Evolutionary conservation across 2,113 vertebrate genomes (phyloP), one percentile per base, ranked within the genome.

Genomic region (Plestiodon gilberti): DNA sequence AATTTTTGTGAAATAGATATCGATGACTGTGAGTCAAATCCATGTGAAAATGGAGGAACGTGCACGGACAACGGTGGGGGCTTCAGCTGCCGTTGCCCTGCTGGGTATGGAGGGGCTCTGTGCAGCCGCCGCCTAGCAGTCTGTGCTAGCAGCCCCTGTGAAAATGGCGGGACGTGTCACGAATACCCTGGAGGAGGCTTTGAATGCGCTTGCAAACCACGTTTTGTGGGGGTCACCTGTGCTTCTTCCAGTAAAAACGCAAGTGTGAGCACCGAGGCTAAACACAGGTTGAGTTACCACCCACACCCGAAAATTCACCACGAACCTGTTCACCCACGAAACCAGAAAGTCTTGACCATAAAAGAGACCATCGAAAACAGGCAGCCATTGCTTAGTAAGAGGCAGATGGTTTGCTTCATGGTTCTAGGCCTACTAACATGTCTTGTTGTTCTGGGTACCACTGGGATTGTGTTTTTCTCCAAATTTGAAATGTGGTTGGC

Each of bases 401-500:
- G 97, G 83, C 99, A 99, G 94, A 96, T 99, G 62, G 91, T 99
- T 90, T 99, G 99, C 93, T 99, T 99, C 89, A 96, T 97, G 82
- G 94, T 99, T 77, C 96, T 99, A 90, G 98, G 98, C 59, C 96
- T 99, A 87, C 97, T 99, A 80, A 99, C 98, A 1, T 98, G 98
- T 87, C 95, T 99, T 85, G 97, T 99, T 83, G 97, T 99, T 81
- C 95, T 99, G 91, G 98, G 97, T 85, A 98, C 98, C 28, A 95
- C 98, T 0, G 97, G 96, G 82, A 97, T 99, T 74, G 94, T 99
- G 57, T 98, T 99, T 90, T 98, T 98, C 82, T 97, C 97, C 90
- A 99, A 98, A 93, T 99, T 98, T 40, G 98, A 99, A 95, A 92
- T 95, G 25, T 99, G 98, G 98, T 87, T 98, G 88, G 97, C 98